Conservation (phyloP, 1,140 invertebrate species). For the Prorops nasuta region DNA sequence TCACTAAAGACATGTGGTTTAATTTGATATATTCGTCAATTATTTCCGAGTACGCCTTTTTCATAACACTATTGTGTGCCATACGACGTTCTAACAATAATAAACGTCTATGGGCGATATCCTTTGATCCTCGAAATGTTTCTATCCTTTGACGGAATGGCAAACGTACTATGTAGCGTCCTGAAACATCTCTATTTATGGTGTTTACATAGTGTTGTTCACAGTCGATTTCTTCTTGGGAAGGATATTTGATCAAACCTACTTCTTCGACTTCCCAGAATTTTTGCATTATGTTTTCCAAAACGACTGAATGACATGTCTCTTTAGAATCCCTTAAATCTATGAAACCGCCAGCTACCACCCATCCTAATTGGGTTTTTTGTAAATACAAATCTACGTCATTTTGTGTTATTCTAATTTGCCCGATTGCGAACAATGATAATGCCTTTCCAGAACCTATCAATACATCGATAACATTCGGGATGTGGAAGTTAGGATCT, state of each 20-base stretch:
- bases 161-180: conserved; percentile 3
- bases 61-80: conserved; percentile 18
- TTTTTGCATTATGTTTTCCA: background rate
- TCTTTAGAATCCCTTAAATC: too few relatives aligned
- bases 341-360: too few relatives aligned
- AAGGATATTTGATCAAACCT: conserved; percentile 5
- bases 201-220: conserved; percentile 9
- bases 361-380: too few relatives aligned
- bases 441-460: background rate
- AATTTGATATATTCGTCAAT: conserved; percentile 39
- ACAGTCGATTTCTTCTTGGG: conserved; percentile 7
- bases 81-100: conserved; percentile 18
- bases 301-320: conserved; percentile 6
- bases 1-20: background rate
- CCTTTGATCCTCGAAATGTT: conserved; percentile 16
- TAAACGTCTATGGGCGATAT: conserved; percentile 18
- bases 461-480: background rate
- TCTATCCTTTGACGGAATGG: conserved; percentile 1
- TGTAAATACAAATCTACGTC: too few relatives aligned
- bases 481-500: background rate
- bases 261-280: conserved; percentile 5
- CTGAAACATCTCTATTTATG: background rate
- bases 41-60: conserved; percentile 30
- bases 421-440: background rate
- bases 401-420: background rate